A percentile compares a stretch with the other conserved stretches of the same genome.
These are phyloP conservation scores for Spermophilus dauricus DNA, from an alignment of 2,113 vertebrate genomes.

Conservation along the genomic window DNA sequence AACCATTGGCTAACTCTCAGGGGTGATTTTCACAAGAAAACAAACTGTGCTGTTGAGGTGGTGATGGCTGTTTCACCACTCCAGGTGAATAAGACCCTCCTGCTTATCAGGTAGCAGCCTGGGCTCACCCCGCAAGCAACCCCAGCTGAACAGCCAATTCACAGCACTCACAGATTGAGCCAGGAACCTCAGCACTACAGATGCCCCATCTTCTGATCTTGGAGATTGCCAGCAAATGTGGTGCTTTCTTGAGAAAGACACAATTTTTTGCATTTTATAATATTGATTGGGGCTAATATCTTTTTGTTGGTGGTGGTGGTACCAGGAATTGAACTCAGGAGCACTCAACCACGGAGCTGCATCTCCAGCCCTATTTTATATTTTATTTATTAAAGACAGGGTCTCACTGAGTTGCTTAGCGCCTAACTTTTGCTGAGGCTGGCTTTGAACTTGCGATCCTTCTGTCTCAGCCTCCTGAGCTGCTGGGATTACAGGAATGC, in stretches of 20 bases:
- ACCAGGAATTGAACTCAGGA: too few relatives aligned
- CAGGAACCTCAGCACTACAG: neutral
- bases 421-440: too few relatives aligned
- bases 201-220: neutral
- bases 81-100: too few relatives aligned
- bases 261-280: neutral
- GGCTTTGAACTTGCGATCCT: too few relatives aligned
- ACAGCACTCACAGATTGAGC: neutral
- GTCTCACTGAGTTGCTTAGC: too few relatives aligned
- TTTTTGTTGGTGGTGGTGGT: neutral
- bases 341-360: too few relatives aligned
- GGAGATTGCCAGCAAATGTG: neutral
- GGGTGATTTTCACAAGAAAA: slow-evolving; percentile 21
- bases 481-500: too few relatives aligned
- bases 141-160: neutral
- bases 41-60: neutral
- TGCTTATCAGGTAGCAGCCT: neutral
- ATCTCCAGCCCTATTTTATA: too few relatives aligned
- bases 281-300: neutral
- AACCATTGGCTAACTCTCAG: neutral
- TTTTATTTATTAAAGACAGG: too few relatives aligned
- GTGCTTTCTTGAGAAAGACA: neutral
- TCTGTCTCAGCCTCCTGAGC: too few relatives aligned
- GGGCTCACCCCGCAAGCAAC: neutral
- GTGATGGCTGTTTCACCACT: neutral